Base-by-base conservation (phyloP, 2,888 invertebrate species). In the Leptarthrus brevirostris region DNA sequence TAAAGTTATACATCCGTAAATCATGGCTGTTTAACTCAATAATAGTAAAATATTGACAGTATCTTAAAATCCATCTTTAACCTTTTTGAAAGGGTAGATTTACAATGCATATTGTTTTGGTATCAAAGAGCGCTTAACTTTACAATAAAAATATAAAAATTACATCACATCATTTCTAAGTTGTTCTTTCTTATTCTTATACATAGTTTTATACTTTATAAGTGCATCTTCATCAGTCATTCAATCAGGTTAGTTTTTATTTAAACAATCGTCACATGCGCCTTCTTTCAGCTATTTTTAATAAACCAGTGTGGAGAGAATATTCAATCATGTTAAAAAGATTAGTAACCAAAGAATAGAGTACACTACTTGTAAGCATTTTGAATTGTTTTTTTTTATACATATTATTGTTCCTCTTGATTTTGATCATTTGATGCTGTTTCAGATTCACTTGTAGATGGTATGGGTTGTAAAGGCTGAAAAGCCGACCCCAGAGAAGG, bases 401-500 rank as follows among this genome's bases (percentile, higher is more conserved):
- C 56, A 72, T 44, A 56, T 72, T 74, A 74, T 74, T 74, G 74
- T 74, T 74, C 74, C 52, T 74, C 72, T 58, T 64, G 56, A 72
- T 74, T 66, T 52, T 49, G 53, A 56, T 53, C 53, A 26, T 64
- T 72, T 20, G 18, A 36, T 53, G 24, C 3, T 64, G 44, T 24
- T 24, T 44, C 64, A 24, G 26, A 22, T 64, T 20, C 24, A 54
- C 26, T 69, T 47, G 64, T 16, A 22, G 52, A 61, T 74, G 64
- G 58, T 36, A 73, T 71, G 47, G 74, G 77, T 61, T 75, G 76
- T n/a, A 76, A 69, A 26, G 92, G 91, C 84, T 92, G 90, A 87
- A 94, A 94, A 80, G 93, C 93, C 64, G 93, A 93, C 79, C 92
- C 91, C 78, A 90, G 88, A 81, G 93, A 93, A 74, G 93, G 93